Base-by-base conservation (phyloP, 53 echinoderm and acorn worm genomes). In the Stichopus horrens region DNA sequence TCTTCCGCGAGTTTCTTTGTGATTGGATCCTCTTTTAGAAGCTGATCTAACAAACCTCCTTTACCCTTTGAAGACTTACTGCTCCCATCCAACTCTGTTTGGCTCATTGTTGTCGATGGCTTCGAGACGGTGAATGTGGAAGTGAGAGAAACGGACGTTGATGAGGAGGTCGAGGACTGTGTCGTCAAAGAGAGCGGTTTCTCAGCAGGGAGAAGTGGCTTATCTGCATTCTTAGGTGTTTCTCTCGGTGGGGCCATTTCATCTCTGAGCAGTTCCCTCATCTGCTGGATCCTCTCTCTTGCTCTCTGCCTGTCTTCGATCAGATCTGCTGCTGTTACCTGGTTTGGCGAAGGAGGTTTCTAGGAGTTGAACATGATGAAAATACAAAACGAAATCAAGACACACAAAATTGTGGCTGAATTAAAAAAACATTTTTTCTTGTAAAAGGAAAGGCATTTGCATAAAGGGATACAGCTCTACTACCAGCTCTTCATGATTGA, bases 301-400 rank as follows among this genome's bases (percentile, higher is more conserved):
- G 85, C 85, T 65, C 85, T 85, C 54, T 85, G 85, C 66, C 85
- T 85, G 67, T 85, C 85, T 67, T 85, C 85, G 11, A 65, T 58
- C 14, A 85, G 85, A 68, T 85, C 85, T 23, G 85, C 85, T 53
- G 85, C 85, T 18, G 85, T 85, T 37, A 85, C 52, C 65, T 85
- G 85, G 8, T 85, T 52, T 13, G 85, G 85, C 52, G 85, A 85
- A 4, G 85, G 85, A 0, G 85, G 68, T 52, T 68, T 85, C 85
- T 85, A 52, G 10, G 8, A 14, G 66, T 65, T 59, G 51, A n/a
- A 13, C 18, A 52, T 20, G 66, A 52, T 20, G 66, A 85, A 65
- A 5, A 10, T 51, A 76, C 7, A 71, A 37, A 37, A 37, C 37
- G 37, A 37, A 37, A 37, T 37, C 37, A 37, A 37, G 37, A 37